Percentiles rank a stretch among this genome's conserved stretches.
Conservation (phyloP, 2,113 vertebrate genomes). For the Odobenus rosmarus region DNA sequence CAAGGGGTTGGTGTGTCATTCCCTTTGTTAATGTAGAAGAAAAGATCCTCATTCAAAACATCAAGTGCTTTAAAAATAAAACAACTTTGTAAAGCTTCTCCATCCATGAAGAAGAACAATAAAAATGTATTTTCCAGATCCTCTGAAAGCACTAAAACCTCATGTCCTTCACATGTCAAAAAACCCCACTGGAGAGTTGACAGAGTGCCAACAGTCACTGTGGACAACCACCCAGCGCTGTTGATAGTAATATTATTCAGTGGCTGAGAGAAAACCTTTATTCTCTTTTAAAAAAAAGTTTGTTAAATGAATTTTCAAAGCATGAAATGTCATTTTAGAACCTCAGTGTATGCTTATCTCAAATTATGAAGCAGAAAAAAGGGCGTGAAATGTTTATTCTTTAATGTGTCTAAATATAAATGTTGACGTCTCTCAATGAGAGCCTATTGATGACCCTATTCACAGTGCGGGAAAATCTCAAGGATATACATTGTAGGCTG, state of each 20-base stretch:
- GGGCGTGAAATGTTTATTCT: background rate
- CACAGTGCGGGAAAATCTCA: background rate
- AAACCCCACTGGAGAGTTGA: constrained; percentile 59
- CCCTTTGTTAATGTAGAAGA: constrained; percentile 83
- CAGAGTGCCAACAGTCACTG: background rate
- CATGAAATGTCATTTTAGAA: constrained; percentile 4
- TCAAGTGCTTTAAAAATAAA: constrained; percentile 82
- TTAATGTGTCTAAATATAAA: constrained; percentile 1
- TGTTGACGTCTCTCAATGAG: background rate
- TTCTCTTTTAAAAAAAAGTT: constrained; percentile 23
- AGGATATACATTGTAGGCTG: background rate
- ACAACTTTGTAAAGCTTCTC: constrained; percentile 85
- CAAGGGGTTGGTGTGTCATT: constrained; percentile 84
- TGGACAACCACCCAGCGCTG: background rate
- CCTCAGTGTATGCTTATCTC: background rate
- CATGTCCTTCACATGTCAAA: constrained; percentile 81
- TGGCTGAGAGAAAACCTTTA: constrained; percentile 9
- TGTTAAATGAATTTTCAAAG: constrained; percentile 52
- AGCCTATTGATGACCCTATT: background rate
- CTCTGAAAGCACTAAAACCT: constrained; percentile 83
- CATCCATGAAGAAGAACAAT: constrained; percentile 89
- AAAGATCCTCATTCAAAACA: constrained; percentile 86
- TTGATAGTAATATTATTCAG: background rate
- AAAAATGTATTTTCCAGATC: constrained; percentile 83
- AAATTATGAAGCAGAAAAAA: background rate